Percentiles rank a stretch among this genome's conserved stretches.
Evolutionary conservation across 2,113 vertebrate genomes (phyloP).

Genomic region (Pterocles burchelli): DNA sequence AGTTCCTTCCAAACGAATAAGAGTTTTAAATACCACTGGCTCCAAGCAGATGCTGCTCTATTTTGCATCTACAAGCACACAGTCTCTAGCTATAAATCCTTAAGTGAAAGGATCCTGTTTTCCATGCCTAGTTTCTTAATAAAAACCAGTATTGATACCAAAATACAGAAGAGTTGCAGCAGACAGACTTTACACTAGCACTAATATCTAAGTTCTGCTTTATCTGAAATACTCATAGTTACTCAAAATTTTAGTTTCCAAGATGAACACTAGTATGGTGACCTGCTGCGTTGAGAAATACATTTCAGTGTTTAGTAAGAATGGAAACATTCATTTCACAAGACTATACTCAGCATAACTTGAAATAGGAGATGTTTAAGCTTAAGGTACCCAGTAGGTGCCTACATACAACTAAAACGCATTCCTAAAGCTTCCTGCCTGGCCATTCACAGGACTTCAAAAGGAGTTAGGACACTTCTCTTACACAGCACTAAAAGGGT

Average conservation of each 20-base stretch:
- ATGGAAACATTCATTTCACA: not conserved
- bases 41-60: not conserved
- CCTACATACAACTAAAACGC: not conserved
- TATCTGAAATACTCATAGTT: not conserved
- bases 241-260: not conserved
- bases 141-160: not conserved
- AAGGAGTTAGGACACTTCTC: not conserved
- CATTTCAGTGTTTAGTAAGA: not conserved
- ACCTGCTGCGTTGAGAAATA: not conserved
- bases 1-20: not conserved
- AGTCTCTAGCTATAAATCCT: not conserved
- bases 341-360: not conserved
- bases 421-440: not conserved
- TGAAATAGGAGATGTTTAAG: not conserved
- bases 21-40: not conserved
- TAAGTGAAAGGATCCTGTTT: not conserved
- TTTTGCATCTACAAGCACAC: not conserved
- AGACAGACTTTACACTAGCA: not conserved
- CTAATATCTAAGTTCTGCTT: not conserved
- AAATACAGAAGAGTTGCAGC: not conserved
- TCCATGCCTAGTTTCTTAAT: not conserved
- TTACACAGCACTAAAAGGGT: not conserved
- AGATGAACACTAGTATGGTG: not conserved
- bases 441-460: not conserved
- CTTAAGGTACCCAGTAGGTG: not conserved